phyloP scores from a whole-genome alignment of 2,113 vertebrate species.

The Epinephelus fuscoguttatus region DNA sequence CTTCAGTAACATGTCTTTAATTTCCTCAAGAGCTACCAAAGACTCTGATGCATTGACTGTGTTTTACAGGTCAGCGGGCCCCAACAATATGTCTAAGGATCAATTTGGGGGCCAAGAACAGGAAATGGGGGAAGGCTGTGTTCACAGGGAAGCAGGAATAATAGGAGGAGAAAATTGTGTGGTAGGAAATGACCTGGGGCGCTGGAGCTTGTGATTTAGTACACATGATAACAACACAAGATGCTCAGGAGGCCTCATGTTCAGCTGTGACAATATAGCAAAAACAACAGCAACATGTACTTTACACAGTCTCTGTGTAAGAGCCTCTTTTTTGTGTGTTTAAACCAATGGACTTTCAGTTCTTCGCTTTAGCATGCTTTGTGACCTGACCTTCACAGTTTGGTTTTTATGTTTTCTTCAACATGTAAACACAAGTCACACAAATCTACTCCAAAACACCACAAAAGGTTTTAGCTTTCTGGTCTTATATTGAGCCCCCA shows the following conservation, averaged over 20 bases:
- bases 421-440: neutral
- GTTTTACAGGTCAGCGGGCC: slow-evolving; percentile 85
- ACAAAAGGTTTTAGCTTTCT: neutral
- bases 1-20: slow-evolving; percentile 65
- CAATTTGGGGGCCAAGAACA: slow-evolving; percentile 77
- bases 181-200: slow-evolving; percentile 81
- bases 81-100: slow-evolving; percentile 81
- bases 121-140: slow-evolving; percentile 74
- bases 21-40: slow-evolving; percentile 67
- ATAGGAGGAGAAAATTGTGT: slow-evolving; percentile 66
- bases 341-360: neutral
- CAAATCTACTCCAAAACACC: neutral
- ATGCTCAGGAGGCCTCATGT: slow-evolving; percentile 34
- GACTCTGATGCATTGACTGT: slow-evolving; percentile 22
- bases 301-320: neutral
- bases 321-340: neutral
- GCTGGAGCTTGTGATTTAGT: slow-evolving; percentile 79
- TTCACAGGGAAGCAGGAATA: slow-evolving; percentile 60
- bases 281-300: neutral
- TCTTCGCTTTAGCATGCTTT: neutral
- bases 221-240: slow-evolving; percentile 63
- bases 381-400: neutral
- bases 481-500: neutral
- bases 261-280: slow-evolving; percentile 11
- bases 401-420: neutral